Base-by-base conservation (phyloP, 1,140 invertebrate species). In the Manduca sexta region DNA sequence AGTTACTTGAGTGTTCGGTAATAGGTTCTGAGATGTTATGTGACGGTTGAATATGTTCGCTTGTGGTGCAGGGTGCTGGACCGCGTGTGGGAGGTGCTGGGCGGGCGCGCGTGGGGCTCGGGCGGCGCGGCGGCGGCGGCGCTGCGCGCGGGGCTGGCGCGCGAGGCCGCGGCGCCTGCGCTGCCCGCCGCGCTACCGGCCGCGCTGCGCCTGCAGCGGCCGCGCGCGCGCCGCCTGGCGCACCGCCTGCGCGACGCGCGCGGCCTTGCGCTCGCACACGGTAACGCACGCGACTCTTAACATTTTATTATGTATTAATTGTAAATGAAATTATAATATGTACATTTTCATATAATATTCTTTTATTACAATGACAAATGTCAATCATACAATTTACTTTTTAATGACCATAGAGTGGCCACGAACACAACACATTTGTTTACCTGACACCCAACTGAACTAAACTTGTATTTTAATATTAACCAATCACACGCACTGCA, bases 1-100 rank as follows among this genome's bases (percentile, higher is more conserved):
- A n/a, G n/a, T n/a, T n/a, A n/a, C n/a, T n/a, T n/a, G n/a, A n/a
- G n/a, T n/a, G n/a, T n/a, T n/a, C n/a, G n/a, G 21, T 8, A 8
- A 5, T 3, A 26, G 21, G 4, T 26, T 26, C 4, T 34, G 2
- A 8, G 1, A 12, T 14, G 33, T 12, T 3, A 14, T 12, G 33
- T 3, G 11, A 14, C 2, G 10, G 6, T 6, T 46, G 7, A n/a
- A n/a, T n/a, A n/a, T n/a, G n/a, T n/a, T n/a, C n/a, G n/a, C n/a
- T 33, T n/a, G 37, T 42, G 0, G 17, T 16, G 10, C 55, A 79
- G 78, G 29, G 61, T 67, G 35, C 43, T 74, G 31, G 75, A 82
- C 55, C 74, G 74, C 44, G 62, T 82, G 29, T 49, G 56, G 45
- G 65, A 64, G 38, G 77, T 66, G 51, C 67, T 66, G 50, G 74